Conservation (phyloP, 2,797 vertebrate species). For the Spea hammondii region DNA sequence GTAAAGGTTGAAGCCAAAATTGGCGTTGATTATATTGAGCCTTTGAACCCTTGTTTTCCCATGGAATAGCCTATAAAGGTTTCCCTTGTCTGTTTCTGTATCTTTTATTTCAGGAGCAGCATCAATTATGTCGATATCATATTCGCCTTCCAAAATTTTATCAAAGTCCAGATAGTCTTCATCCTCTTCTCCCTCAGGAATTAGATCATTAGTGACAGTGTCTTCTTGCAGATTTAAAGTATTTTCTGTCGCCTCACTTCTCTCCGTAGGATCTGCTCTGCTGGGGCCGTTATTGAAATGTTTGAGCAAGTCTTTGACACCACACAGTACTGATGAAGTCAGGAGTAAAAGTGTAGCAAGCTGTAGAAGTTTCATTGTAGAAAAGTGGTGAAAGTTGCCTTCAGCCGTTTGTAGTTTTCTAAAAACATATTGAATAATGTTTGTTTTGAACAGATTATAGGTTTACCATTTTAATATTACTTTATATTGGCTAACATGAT, state of each 20-base stretch:
- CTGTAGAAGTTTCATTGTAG: constrained; percentile 75
- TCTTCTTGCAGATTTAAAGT: constrained; percentile 83
- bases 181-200: constrained; percentile 84
- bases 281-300: constrained; percentile 65
- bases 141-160: constrained; percentile 79
- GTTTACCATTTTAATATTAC: too few species aligned
- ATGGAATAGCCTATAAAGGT: constrained; percentile 83
- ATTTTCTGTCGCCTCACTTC: constrained; percentile 58
- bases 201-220: constrained; percentile 87
- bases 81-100: constrained; percentile 74
- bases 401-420: too few species aligned
- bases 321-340: constrained; percentile 65
- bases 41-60: constrained; percentile 88
- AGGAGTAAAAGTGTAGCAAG: constrained; percentile 67
- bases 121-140: constrained; percentile 80
- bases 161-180: constrained; percentile 93
- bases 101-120: constrained; percentile 73
- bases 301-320: constrained; percentile 71
- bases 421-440: too few species aligned
- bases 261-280: constrained; percentile 52
- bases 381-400: background rate
- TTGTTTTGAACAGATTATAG: too few species aligned
- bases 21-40: constrained; percentile 84
- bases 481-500: too few species aligned
- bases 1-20: constrained; percentile 89